phyloP scores from a whole-genome alignment of 2,888 invertebrate genomes.

The Oscheius sp. region DNA sequence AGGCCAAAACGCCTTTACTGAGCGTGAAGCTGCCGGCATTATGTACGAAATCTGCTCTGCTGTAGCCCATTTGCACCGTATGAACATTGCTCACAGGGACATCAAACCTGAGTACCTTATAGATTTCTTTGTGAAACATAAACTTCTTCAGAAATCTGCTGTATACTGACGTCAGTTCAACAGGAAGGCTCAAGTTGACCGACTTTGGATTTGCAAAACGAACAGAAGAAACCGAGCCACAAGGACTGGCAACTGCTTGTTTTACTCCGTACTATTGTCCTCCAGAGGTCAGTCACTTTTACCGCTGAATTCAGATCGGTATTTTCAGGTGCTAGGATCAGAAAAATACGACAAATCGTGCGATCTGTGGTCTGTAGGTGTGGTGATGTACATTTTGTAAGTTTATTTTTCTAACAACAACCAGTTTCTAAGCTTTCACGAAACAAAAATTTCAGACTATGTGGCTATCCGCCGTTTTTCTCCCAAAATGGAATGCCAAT shows the following conservation, averaged over 20 bases:
- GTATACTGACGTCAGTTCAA: no score
- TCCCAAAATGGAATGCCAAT: constrained; percentile 96
- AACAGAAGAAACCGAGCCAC: constrained; percentile 81
- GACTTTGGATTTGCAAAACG: constrained; percentile 99
- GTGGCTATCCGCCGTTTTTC: constrained; percentile 99
- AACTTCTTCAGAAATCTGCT: no score
- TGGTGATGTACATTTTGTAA: constrained; percentile 97
- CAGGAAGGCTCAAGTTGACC: constrained; percentile 85
- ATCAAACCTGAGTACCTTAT: constrained; percentile 91
- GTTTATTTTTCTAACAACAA: constrained; percentile 72
- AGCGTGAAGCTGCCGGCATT: constrained; percentile 89
- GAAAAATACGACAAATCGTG: constrained; percentile 98
- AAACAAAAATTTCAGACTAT: constrained; percentile 78
- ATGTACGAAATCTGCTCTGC: constrained; percentile 96
- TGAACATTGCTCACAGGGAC: constrained; percentile 95
- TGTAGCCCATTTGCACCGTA: constrained; percentile 90
- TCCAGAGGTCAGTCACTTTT: constrained; percentile 64
- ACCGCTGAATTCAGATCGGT: background rate
- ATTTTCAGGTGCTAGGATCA: constrained; percentile 87
- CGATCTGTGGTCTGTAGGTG: constrained; percentile 98
- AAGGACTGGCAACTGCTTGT: constrained; percentile 94
- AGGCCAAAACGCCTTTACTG: constrained; percentile 93
- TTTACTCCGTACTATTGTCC: constrained; percentile 98
- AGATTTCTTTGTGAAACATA: no score
- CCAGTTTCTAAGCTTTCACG: background rate